phyloP scores from a whole-genome alignment of 2,888 invertebrate genomes.

The Plebejus argus region DNA sequence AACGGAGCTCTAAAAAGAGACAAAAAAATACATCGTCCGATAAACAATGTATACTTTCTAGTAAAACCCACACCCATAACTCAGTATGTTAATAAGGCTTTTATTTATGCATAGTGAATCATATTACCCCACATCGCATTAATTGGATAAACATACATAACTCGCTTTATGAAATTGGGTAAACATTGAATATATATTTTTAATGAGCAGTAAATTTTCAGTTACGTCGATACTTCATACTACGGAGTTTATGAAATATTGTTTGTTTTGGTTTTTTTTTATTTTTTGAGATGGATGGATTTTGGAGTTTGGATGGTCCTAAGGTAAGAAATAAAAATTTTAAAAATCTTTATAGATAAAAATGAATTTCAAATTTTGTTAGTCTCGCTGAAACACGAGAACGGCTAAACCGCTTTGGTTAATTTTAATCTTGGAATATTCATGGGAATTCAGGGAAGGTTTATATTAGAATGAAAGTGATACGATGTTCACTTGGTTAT shows the following conservation, averaged over 20 bases:
- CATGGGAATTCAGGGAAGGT: no score
- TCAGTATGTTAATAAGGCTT: conserved; percentile 26
- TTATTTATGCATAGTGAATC: conserved; percentile 25
- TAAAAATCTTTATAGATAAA: no score
- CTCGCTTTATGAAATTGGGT: conserved; percentile 25
- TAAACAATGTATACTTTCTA: not conserved
- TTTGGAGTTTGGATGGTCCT: no score
- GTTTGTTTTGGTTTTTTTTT: not conserved
- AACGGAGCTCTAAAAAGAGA: not conserved
- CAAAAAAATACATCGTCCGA: not conserved
- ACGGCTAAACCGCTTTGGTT: no score
- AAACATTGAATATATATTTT: conserved; percentile 23
- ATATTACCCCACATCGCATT: conserved; percentile 21
- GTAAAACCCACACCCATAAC: conserved; percentile 1
- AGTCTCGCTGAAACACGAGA: no score
- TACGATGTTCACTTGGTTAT: no score
- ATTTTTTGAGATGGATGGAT: no score
- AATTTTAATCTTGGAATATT: no score
- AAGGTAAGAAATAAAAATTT: no score
- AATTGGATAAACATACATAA: conserved; percentile 23
- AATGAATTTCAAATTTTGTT: no score
- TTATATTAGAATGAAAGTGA: no score
- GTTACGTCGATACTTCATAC: not conserved
- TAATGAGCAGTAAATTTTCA: conserved; percentile 25
- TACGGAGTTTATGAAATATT: not conserved